Evolutionary conservation across 1,140 invertebrate species (phyloP), one percentile per base, ranked within the genome.

Genomic region (Mercenaria mercenaria): DNA sequence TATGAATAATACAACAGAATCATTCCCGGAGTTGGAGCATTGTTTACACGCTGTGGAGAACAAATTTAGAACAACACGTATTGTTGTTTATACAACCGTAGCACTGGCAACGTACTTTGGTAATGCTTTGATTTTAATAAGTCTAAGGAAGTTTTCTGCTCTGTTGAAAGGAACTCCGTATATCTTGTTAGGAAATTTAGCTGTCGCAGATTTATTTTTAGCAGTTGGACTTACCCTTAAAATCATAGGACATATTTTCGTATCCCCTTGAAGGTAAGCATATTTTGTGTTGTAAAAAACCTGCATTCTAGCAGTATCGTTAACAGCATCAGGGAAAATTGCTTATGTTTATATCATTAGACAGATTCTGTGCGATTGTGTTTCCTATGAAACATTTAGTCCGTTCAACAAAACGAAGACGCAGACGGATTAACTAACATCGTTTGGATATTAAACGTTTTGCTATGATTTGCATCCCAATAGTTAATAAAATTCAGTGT

Each of bases 331-430:
- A 20, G n/a, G 76, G 76, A 32, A 20, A 34, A 20, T 29, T 50
- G 41, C 47, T 80, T 41, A 50, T 56, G 47, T 26, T 52, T 43
- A 52, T 80, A 32, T 50, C 76, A 0, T 52, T 80, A 20, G 76
- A 80, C 50, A 43, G 76, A 80, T 80, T 80, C 47, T 80, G 41
- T 32, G 76, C 76, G 13, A 79, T 79, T 26, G 76, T 80, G n/a
- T 80, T 80, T 80, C 76, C 76, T 10, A 34, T 80, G n/a, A n/a
- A n/a, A n/a, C n/a, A n/a, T n/a, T n/a, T n/a, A n/a, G n/a, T n/a
- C n/a, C n/a, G n/a, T n/a, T 50, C 41, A 2, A 20, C 29, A 37
- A 43, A 32, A 50, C 50, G n/a, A 20, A 50, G 6, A n/a, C 41
- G 29, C n/a, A 41, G 11, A 26, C 6, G 20, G 32, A 18, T 41